Conservation (phyloP, 2,888 invertebrate genomes). For the Theretra japonica region DNA sequence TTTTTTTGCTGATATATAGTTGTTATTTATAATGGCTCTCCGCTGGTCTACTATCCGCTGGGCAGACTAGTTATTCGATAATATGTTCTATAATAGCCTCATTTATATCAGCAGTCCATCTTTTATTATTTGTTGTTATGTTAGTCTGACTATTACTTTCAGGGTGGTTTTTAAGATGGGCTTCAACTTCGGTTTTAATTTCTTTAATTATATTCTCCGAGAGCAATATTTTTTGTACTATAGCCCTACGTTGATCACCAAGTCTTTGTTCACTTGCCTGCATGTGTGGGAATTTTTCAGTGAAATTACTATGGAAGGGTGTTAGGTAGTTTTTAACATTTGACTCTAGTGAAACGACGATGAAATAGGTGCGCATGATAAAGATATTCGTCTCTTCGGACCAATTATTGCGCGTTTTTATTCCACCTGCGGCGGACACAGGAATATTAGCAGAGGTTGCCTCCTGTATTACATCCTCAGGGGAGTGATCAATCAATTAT, state of each 20-base stretch:
- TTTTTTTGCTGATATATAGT: neutral
- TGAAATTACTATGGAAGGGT: neutral
- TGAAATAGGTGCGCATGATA: conserved; percentile 1
- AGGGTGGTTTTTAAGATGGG: neutral
- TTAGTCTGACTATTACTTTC: neutral
- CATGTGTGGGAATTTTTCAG: neutral
- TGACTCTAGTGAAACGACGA: neutral
- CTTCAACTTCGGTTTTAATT: neutral
- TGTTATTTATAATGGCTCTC: neutral
- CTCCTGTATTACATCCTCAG: conserved; percentile 8
- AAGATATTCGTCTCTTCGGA: conserved; percentile 1
- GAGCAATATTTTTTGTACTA: neutral
- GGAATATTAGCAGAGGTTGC: neutral
- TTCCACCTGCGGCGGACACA: neutral
- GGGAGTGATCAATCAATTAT: neutral
- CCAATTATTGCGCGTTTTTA: conserved; percentile 2
- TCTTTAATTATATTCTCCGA: neutral
- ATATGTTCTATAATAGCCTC: neutral
- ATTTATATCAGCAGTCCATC: neutral
- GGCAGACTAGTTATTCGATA: neutral
- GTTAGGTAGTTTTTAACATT: neutral
- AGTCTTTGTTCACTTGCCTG: neutral
- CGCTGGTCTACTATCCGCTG: neutral
- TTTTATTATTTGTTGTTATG: neutral
- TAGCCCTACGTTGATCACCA: conserved; percentile 5